Evolutionary conservation across 2,113 vertebrate genomes (phyloP).

Genomic region (Lanius collurio): DNA sequence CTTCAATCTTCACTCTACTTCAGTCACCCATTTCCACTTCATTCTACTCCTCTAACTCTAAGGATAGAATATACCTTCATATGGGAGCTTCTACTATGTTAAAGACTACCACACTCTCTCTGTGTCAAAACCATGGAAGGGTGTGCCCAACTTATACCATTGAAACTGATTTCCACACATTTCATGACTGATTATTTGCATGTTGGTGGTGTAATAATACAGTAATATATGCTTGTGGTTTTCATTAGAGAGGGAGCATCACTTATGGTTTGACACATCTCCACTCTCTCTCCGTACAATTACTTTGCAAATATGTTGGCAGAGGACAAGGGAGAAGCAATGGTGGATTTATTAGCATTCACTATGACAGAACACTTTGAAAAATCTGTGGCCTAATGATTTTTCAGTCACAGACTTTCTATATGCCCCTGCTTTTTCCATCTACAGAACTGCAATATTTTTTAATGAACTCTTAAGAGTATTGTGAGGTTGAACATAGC

Average conservation of each 20-base stretch:
- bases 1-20: not conserved
- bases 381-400: not conserved
- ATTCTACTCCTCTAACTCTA: not conserved
- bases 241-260: not conserved
- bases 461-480: not conserved
- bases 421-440: not conserved
- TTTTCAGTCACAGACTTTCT: not conserved
- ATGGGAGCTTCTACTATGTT: not conserved
- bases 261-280: not conserved
- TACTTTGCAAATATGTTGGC: not conserved
- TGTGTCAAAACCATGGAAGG: not conserved
- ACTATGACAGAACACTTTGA: not conserved
- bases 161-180: not conserved
- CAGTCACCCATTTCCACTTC: not conserved
- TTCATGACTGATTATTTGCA: not conserved
- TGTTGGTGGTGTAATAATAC: not conserved
- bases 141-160: not conserved
- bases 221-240: not conserved
- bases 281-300: not conserved
- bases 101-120: not conserved
- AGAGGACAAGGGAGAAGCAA: not conserved
- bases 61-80: not conserved
- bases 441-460: not conserved
- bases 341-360: not conserved
- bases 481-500: not conserved